phyloP scores from a whole-genome alignment of 2,113 vertebrate species.

The Ahaetulla prasina region DNA sequence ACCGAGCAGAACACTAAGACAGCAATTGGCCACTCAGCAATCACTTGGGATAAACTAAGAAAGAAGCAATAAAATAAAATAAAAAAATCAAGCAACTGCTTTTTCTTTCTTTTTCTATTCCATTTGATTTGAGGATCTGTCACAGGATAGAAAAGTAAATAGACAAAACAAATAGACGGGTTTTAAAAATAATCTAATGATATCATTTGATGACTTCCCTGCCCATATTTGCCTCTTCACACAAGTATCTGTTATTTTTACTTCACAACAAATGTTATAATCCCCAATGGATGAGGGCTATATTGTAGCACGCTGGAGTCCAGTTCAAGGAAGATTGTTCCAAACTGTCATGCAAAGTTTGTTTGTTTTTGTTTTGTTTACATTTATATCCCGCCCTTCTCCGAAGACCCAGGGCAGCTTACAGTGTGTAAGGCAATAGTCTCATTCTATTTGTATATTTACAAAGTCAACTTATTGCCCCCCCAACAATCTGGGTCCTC shows the following conservation, averaged over 20 bases:
- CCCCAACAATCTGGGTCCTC: no score
- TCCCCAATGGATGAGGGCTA: neutral
- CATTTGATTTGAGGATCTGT: neutral
- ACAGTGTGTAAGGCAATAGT: no score
- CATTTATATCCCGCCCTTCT: no score
- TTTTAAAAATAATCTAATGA: neutral
- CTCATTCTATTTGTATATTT: no score
- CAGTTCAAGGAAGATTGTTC: neutral
- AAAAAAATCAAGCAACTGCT: conserved; percentile 5
- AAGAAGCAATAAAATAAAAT: conserved; percentile 44
- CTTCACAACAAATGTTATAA: neutral
- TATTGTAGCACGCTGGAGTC: neutral
- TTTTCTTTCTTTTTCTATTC: neutral
- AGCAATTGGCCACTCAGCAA: conserved; percentile 81
- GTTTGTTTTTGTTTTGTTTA: no score
- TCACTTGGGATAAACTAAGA: conserved; percentile 84
- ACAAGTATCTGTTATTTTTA: neutral
- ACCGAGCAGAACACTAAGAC: conserved; percentile 76
- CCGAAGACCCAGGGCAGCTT: no score
- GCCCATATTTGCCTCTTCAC: neutral
- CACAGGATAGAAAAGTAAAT: neutral
- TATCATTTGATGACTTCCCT: neutral
- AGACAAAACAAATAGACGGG: neutral
- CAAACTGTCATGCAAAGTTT: neutral
- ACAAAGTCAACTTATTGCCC: no score